Base-by-base conservation (phyloP, 2,113 vertebrate genomes). In the Nibea coibor region DNA sequence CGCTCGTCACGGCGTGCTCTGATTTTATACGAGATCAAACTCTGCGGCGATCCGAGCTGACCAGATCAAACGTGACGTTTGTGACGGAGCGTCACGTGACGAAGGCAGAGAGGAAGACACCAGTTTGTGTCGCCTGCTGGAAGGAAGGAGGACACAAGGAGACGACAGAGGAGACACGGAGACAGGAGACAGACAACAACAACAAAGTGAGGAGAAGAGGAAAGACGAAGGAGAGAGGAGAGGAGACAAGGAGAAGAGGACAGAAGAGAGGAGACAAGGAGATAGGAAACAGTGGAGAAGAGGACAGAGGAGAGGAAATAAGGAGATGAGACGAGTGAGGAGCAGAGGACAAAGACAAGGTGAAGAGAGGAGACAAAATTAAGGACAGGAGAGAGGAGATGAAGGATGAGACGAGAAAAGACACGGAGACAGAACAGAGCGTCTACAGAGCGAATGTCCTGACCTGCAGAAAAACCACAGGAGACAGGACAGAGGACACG, bases 1-100 rank as follows among this genome's bases (percentile, higher is more conserved):
- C 16, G 7, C 31, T 35, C 76, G 31, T 67, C 73, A 72, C 2
- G 58, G 7, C 80, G 57, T 72, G 58, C 43, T 71, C 53, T 45
- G 80, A 80, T 78, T 50, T 71, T 74, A 69, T 26, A 72, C 0
- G 6, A 75, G 71, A 84, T 87, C 81, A 79, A 87, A 80, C 75
- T 80, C 39, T 31, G 35, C 3, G 66, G 1, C 47, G 20, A 83
- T 10, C 42, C 68, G 72, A 76, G 78, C 65, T 14, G 17, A 82
- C 61, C 76, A 83, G 26, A 73, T 78, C 50, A 63, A 81, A 64
- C 54, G 65, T 53, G 59, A 9, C 43, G 75, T 76, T 72, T 64
- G 48, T 57, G 47, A 42, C 54, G 68, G 15, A 15, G 64, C 67
- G 64, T 22, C 63, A 77, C 56, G 24, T 3, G 51, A 31, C 28